Percentiles rank a stretch among this genome's conserved stretches.
Evolutionary conservation across 2,113 vertebrate genomes (phyloP).

Genomic region (Canis aureus): DNA sequence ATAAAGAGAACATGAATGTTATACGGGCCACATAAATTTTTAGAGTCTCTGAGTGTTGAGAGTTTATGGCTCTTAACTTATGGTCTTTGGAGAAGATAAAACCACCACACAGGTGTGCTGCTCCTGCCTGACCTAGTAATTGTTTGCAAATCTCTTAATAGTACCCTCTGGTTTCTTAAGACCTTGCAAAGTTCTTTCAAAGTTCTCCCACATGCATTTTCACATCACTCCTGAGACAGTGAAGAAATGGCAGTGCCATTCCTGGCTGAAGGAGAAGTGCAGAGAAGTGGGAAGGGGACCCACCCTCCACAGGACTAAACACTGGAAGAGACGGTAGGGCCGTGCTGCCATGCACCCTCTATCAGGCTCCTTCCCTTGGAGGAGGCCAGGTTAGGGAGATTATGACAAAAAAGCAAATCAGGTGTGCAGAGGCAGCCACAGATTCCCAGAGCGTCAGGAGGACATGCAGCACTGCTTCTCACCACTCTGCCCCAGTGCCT

Average conservation of each 20-base stretch:
- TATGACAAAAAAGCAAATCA: not conserved
- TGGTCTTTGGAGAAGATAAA: not conserved
- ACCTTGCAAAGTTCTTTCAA: conserved; percentile 9
- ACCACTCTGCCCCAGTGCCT: not conserved
- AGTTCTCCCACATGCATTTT: not conserved
- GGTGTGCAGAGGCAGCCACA: not conserved
- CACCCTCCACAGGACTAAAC: not conserved
- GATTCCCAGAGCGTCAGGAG: not conserved
- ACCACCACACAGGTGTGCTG: not conserved
- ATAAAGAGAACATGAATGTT: not conserved
- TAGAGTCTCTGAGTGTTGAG: not conserved
- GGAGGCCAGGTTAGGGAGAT: not conserved
- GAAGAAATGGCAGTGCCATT: not conserved
- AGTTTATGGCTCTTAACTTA: not conserved
- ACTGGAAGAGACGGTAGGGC: rapidly evolving
- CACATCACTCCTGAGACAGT: not conserved
- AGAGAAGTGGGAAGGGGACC: not conserved
- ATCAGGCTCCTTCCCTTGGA: not conserved
- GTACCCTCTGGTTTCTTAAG: not conserved
- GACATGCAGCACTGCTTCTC: not conserved
- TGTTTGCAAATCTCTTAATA: not conserved
- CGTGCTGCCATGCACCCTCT: not conserved
- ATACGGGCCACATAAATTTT: not conserved
- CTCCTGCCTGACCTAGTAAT: not conserved
- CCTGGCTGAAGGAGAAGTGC: not conserved